These are phyloP conservation scores for Peromyscus maniculatus DNA, from an alignment of 2,113 vertebrate species.

Conservation along the genomic window DNA sequence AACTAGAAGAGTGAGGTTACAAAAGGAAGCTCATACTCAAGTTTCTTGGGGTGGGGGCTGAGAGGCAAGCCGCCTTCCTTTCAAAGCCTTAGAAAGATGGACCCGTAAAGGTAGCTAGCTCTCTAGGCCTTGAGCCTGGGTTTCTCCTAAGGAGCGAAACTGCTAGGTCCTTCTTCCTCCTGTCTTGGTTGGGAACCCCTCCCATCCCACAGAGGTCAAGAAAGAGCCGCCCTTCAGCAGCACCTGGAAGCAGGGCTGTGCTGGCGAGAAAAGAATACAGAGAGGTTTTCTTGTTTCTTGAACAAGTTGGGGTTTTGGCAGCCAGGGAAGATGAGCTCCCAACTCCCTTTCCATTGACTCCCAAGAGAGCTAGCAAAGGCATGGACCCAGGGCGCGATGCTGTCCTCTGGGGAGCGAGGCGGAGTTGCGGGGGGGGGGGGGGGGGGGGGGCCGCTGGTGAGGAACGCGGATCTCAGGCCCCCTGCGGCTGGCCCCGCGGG, in stretches of 20 bases:
- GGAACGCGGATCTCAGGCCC: neutral
- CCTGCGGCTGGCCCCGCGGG: neutral
- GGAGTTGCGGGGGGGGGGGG: no score
- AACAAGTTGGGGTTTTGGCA: neutral
- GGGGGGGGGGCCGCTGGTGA: neutral
- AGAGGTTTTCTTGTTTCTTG: neutral
- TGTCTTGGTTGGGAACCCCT: neutral
- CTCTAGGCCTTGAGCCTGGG: neutral
- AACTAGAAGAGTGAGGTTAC: neutral
- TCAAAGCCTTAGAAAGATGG: neutral
- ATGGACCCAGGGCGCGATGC: fast-evolving
- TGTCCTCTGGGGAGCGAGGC: neutral
- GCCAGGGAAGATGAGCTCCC: neutral
- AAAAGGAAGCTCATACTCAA: neutral
- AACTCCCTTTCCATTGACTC: neutral
- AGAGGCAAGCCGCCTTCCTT: neutral
- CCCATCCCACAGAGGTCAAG: neutral
- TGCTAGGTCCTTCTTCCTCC: neutral
- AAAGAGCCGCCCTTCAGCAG: neutral
- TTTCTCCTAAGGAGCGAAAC: neutral
- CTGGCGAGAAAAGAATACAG: neutral
- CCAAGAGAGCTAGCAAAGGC: no score
- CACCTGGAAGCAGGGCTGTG: neutral
- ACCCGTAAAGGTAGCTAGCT: no score
- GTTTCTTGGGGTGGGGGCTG: neutral